phyloP scores from a whole-genome alignment of 2,888 invertebrate species.

The Yponomeuta plumbellus region DNA sequence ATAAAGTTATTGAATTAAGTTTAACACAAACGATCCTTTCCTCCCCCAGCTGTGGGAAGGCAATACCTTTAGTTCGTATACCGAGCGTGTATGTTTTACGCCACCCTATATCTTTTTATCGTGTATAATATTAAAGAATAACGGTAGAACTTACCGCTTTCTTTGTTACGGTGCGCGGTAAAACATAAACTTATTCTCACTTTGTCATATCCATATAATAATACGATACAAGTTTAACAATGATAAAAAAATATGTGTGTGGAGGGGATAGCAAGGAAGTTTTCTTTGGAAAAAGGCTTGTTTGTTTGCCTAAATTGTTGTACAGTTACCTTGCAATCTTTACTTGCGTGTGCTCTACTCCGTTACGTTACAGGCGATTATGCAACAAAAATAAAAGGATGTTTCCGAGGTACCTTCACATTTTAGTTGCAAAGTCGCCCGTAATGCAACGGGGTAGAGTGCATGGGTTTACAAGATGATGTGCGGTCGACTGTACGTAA shows the following conservation, averaged over 20 bases:
- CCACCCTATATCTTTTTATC: conserved; percentile 4
- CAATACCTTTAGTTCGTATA: neutral
- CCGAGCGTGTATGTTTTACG: neutral
- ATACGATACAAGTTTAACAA: neutral
- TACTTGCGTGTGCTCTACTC: too few species aligned
- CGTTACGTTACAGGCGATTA: too few species aligned
- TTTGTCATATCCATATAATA: conserved; percentile 5
- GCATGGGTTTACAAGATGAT: too few species aligned
- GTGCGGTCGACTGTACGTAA: too few species aligned
- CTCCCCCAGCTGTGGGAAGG: neutral
- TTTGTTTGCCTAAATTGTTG: neutral
- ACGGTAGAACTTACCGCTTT: conserved; percentile 8
- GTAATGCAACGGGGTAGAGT: too few species aligned
- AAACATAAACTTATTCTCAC: conserved; percentile 9
- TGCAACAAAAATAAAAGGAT: too few species aligned
- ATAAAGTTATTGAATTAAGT: too few species aligned
- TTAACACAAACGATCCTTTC: too few species aligned
- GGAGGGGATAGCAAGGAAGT: neutral
- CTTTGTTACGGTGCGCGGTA: conserved; percentile 6
- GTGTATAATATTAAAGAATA: conserved; percentile 2
- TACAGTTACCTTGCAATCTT: too few species aligned
- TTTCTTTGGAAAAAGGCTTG: neutral
- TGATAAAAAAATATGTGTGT: neutral
- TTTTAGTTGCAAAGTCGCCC: too few species aligned
- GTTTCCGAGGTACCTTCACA: too few species aligned